Base-by-base conservation (phyloP, 1,140 invertebrate genomes). In the Atopsyche davidsoni region DNA sequence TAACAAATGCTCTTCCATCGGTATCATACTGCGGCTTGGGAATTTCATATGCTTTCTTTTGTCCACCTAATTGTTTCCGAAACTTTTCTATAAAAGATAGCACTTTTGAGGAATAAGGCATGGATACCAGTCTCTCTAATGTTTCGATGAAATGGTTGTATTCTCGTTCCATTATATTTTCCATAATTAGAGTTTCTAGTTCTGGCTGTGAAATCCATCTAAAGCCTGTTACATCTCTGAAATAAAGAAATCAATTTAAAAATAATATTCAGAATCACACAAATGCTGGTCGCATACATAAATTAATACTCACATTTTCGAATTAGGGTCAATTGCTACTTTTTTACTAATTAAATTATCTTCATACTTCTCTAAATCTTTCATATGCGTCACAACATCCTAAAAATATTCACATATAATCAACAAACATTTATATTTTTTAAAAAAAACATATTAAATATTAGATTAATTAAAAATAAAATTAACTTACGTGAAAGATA, bases 71-170 rank as follows among this genome's bases (percentile, higher is more conserved):
- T 1, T 70, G 60, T 60, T 77, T 81, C 45, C 83, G 64, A 60
- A 78, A 91, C 46, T 82, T 75, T 48, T 80, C 75, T 59, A 95
- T 80, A 54, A 89, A 88, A 39, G 86, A 79, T 65, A 81, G 79
- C 11, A 62, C 69, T 62, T 70, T 73, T 35, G 78, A 78, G 1
- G 83, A 78, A 63, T 86, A 84, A 9, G 90, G 87, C 62, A 89
- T 80, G 10, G 77, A 64, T 3, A 70, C 60, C 25, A 97, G 65
- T 59, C 85, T 75, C 28, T 88, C 79, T 68, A 95, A 78, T 1
- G 83, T 75, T 45, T 75, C 65, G 28, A 85, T 68, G 61, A 95
- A 89, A 64, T 83, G 81, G 2, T 79, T 69, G 69, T 91, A 92
- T 57, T 89, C 77, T 41, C 76, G 64, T 54, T 86, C 83, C n/a